phyloP scores from a whole-genome alignment of 2,888 invertebrate genomes.

The Aproaerema taeniolella region DNA sequence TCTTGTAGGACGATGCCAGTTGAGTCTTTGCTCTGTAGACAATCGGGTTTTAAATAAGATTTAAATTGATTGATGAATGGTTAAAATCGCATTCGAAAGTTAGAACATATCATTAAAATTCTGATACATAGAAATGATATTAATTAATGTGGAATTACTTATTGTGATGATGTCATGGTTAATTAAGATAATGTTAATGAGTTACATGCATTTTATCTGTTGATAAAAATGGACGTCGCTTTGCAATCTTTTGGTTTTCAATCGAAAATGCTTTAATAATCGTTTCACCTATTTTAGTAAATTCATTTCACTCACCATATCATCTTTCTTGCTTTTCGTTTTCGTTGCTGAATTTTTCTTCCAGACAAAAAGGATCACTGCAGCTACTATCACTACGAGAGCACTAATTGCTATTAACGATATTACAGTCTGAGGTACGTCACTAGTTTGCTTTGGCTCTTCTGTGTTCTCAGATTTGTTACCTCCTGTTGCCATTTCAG shows the following conservation, averaged over 20 bases:
- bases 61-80: neutral
- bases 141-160: no score
- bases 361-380: slow-evolving; percentile 82
- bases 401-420: slow-evolving; percentile 84
- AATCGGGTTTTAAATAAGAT: slow-evolving; percentile 28
- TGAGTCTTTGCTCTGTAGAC: slow-evolving; percentile 82
- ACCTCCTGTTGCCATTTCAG: slow-evolving; percentile 38
- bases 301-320: slow-evolving; percentile 85
- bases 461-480: slow-evolving; percentile 37
- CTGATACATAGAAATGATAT: no score
- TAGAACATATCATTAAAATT: no score
- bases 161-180: no score
- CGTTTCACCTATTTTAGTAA: no score
- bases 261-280: no score
- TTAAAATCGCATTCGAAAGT: neutral
- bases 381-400: slow-evolving; percentile 81
- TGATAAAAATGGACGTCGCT: no score
- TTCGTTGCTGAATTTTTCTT: slow-evolving; percentile 82
- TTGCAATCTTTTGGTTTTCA: no score
- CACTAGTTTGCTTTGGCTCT: slow-evolving; percentile 56
- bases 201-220: no score
- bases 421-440: slow-evolving; percentile 81
- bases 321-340: slow-evolving; percentile 83
- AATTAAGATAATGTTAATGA: no score
- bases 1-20: slow-evolving; percentile 82